A percentile compares a stretch with the other conserved stretches of the same genome.
Evolutionary conservation across 2,888 invertebrate species (phyloP).

Genomic region (Microctonus brassicae): DNA sequence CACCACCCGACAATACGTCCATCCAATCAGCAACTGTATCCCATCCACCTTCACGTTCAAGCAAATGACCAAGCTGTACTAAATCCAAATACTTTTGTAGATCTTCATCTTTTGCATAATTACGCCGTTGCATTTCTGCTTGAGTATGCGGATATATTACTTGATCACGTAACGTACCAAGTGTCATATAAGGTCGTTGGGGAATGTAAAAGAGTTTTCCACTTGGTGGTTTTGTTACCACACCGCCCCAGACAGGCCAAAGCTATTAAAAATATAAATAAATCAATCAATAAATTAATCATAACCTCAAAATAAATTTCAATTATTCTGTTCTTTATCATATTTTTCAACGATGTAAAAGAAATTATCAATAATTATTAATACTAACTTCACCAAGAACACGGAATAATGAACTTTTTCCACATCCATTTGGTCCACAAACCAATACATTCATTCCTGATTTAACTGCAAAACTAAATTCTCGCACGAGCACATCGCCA

Average conservation of each 20-base stretch:
- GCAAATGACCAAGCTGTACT: conserved; percentile 88
- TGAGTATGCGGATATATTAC: conserved; percentile 95
- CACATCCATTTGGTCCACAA: conserved; percentile 98
- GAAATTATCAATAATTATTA: too few relatives aligned
- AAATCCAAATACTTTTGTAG: conserved; percentile 82
- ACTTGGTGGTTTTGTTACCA: conserved; percentile 93
- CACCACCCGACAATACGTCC: conserved; percentile 97
- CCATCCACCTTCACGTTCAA: conserved; percentile 88
- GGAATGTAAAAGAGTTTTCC: conserved; percentile 98
- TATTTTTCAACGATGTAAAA: too few relatives aligned
- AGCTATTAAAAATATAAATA: conserved; percentile 71
- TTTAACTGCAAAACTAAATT: conserved; percentile 90
- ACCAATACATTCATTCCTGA: conserved; percentile 98
- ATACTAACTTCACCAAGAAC: conserved; percentile 87
- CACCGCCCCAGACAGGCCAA: conserved; percentile 97
- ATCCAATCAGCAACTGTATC: conserved; percentile 98
- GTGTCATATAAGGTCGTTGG: conserved; percentile 97
- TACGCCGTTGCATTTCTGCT: conserved; percentile 85
- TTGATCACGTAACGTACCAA: conserved; percentile 94
- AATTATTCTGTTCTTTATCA: too few relatives aligned
- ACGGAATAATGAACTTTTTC: conserved; percentile 96
- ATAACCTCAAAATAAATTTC: background rate
- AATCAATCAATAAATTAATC: conserved; percentile 15
- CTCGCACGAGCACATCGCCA: conserved; percentile 92
- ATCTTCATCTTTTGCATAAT: conserved; percentile 81